Base-by-base conservation (phyloP, 2,113 vertebrate genomes). In the Scatophagus argus region DNA sequence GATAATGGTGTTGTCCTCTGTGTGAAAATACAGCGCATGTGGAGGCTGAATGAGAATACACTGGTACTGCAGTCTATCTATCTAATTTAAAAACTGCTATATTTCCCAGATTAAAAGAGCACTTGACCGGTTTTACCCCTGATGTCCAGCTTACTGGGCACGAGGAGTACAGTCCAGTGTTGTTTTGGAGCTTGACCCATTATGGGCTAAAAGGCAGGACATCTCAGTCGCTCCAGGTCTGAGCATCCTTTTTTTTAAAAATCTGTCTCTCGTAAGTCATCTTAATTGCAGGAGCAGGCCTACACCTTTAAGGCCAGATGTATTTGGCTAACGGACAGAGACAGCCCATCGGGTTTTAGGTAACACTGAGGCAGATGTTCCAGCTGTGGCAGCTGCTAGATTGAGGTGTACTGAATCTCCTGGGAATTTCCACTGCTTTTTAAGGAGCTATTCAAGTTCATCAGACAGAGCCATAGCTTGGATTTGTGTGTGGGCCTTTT, bases 1-100 rank as follows among this genome's bases (percentile, higher is more conserved):
- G 92, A 93, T 93, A 90, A 77, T 86, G 25, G 66, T 31, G 85
- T 43, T 78, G 32, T 80, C 60, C 16, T 19, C 41, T 14, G 23
- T 58, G 14, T 51, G 41, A 56, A 11, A 68, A 63, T 55, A 36
- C 39, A 5, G 17, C 43, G 41, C 8, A 41, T 12, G 46, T 55
- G 2, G 38, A 67, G 55, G 25, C 6, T 46, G 12, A 65, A 65
- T 2, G 34, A 29, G 62, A 38, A 7, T 49, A 34, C 8, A 58
- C 1, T 67, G 32, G 32, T n/a, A 8, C 9, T 72, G 5, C 25
- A 27, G 14, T 47, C n/a, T 19, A 11, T 59, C 10, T 32, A 39
- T 61, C 3, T 6, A 32, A n/a, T n/a, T n/a, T n/a, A n/a, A n/a
- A n/a, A n/a, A n/a, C n/a, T n/a, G n/a, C n/a, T 8, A 12, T 16